Conservation (phyloP, 2,888 invertebrate genomes). For the Clunio marinus region DNA sequence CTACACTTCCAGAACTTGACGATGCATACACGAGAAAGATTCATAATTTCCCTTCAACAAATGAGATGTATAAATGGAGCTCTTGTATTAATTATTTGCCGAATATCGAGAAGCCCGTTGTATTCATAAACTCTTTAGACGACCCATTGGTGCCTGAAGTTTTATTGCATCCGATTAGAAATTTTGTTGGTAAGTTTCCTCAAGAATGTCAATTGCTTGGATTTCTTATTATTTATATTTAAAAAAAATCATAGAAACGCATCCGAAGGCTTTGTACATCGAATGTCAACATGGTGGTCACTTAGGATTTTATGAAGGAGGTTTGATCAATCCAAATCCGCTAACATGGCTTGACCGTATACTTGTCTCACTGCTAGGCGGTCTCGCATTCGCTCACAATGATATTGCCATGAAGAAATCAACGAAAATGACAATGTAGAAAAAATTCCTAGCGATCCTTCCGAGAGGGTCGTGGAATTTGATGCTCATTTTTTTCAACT, state of each 20-base stretch:
- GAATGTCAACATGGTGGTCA: constrained; percentile 90
- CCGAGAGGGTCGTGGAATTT: background rate
- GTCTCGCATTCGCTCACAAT: constrained; percentile 61
- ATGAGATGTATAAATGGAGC: constrained; percentile 79
- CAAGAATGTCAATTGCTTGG: constrained; percentile 3
- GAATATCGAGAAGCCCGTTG: constrained; percentile 77
- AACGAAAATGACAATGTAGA: constrained; percentile 24
- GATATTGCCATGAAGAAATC: constrained; percentile 21
- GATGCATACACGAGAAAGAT: constrained; percentile 81
- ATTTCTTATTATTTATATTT: constrained; percentile 24
- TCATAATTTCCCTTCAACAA: constrained; percentile 70
- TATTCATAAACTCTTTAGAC: constrained; percentile 86
- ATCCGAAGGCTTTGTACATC: constrained; percentile 66
- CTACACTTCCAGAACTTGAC: constrained; percentile 82
- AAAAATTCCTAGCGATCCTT: background rate
- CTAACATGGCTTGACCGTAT: constrained; percentile 91
- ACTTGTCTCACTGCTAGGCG: constrained; percentile 74
- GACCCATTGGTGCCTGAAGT: constrained; percentile 86
- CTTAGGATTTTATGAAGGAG: constrained; percentile 91
- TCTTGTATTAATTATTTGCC: constrained; percentile 76
- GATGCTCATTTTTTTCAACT: background rate
- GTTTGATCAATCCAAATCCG: constrained; percentile 78
- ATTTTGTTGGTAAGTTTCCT: constrained; percentile 65
- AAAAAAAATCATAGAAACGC: constrained; percentile 58
- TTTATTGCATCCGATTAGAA: constrained; percentile 66